Evolutionary conservation across 2,113 vertebrate species (phyloP), one percentile per base, ranked within the genome.

Genomic region (Haemorhous mexicanus): DNA sequence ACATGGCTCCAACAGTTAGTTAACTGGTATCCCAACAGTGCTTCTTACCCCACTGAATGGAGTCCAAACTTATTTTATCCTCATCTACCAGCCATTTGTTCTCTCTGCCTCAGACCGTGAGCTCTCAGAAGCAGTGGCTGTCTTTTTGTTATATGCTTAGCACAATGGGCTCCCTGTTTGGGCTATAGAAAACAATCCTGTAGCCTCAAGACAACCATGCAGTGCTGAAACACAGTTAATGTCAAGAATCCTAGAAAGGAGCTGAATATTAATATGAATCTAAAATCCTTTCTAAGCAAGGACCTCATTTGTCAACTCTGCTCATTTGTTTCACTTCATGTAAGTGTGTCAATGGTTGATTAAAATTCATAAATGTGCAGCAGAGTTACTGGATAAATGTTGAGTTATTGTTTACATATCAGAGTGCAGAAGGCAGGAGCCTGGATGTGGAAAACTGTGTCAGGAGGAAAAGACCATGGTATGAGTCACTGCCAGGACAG

Each of bases 281-380:
- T 78, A 72, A 94, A 92, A 77, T 61, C 93, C 83, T 80, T 96
- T 93, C 52, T 59, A 86, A 79, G 92, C 82, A 91, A 94, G 94
- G 86, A 76, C 58, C 59, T 53, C 47, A 78, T 95, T 95, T 96
- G 75, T 88, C 90, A 95, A 59, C 52, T 85, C 59, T 44, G 85
- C 69, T 97, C 82, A 85, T 94, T 89, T 95, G 55, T 89, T 95
- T 93, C 84, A 75, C 90, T 91, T 94, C 72, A 56, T 90, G 47
- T 77, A 94, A 94, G 90, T 94, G 85, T 96, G 94, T 91, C 90
- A 92, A 33, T 72, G 68, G 56, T 49, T 94, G 82, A 90, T 94
- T 94, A 93, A 96, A 96, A 96, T 97, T 96, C 88, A 95, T 92
- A 93, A 90, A 93, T 77, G 73, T 94, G 72, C 61, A 89, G 76